Evolutionary conservation across 2,797 vertebrate species (phyloP), one percentile per base, ranked within the genome.

Genomic region (Hydrocynus forskahlii): DNA sequence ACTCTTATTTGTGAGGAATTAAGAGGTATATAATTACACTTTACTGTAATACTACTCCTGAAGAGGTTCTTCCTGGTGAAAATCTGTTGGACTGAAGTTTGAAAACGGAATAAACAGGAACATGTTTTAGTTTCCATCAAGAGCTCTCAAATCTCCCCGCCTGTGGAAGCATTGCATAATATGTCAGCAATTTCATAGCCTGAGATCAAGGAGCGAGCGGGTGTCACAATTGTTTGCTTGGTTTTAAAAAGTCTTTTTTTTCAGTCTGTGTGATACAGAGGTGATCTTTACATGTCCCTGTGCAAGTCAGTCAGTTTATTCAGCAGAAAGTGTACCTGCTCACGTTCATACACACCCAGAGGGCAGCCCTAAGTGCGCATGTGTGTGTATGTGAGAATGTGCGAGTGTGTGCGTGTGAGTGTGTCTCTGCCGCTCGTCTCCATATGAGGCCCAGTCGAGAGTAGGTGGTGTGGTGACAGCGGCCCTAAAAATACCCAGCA

Each of bases 401-500:
- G 29, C 59, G 54, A 13, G 25, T 54, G 70, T 64, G 10, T 54
- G 54, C 57, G 38, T 16, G 60, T 25, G 64, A 75, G 71, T 21
- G 40, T 63, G 7, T 10, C 10, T 69, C 38, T 73, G 13, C 76
- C 63, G 66, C 67, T 84, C 72, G 45, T 84, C 72, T 84, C 88
- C 87, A 87, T 87, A 88, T 81, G 83, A 85, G 87, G 86, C 75
- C 84, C 83, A 82, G 72, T 83, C 71, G 66, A 79, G 55, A 72
- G 80, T 76, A 83, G 7, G 29, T 17, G 62, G 29, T 84, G 82
- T 69, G 82, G 71, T 79, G 52, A 82, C 79, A 68, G 78, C 63
- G 13, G 68, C 84, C 77, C 88, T 89, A 89, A 88, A 89, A 89
- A 89, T 89, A 89, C 85, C 77, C 86, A 23, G 62, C 54, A 48